phyloP scores from a whole-genome alignment of 2,797 vertebrate genomes.

The Enteromius treurensis region DNA sequence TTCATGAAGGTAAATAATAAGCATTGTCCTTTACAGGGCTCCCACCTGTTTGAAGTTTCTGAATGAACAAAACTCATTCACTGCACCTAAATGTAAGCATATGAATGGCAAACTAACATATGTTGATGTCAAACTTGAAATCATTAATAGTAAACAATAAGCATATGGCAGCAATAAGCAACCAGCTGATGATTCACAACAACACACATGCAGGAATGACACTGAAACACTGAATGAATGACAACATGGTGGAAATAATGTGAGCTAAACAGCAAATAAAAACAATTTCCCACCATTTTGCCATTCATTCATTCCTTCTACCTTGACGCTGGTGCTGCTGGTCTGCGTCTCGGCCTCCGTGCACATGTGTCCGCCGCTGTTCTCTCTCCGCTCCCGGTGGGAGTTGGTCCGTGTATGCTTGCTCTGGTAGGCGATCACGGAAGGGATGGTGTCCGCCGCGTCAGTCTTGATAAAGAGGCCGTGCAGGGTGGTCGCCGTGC shows the following conservation, averaged over 20 bases:
- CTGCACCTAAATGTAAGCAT: not conserved
- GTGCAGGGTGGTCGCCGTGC: constrained; percentile 84
- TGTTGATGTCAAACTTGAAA: not conserved
- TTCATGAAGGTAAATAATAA: not conserved
- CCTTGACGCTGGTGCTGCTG: constrained; percentile 84
- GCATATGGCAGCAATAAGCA: not conserved
- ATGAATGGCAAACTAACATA: not conserved
- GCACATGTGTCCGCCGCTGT: constrained; percentile 79
- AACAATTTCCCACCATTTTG: not conserved
- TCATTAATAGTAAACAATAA: not conserved
- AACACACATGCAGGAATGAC: not conserved
- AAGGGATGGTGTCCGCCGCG: constrained; percentile 87
- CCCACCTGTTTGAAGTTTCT: constrained; percentile 1
- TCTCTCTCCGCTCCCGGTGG: constrained; percentile 74
- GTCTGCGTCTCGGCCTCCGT: constrained; percentile 93
- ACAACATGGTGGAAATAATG: constrained; percentile 16
- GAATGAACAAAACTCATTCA: constrained; percentile 2
- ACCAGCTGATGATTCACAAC: constrained; percentile 6
- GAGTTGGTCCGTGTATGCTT: constrained; percentile 77
- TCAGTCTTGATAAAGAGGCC: constrained; percentile 93
- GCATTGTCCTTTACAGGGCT: not conserved
- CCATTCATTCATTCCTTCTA: constrained; percentile 64
- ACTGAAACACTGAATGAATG: not conserved
- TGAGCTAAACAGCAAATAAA: not conserved
- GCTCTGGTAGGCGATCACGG: constrained; percentile 85